Percentiles rank a stretch among this genome's conserved stretches.
Evolutionary conservation across 2,113 vertebrate genomes (phyloP).

Genomic region (Caretta caretta): DNA sequence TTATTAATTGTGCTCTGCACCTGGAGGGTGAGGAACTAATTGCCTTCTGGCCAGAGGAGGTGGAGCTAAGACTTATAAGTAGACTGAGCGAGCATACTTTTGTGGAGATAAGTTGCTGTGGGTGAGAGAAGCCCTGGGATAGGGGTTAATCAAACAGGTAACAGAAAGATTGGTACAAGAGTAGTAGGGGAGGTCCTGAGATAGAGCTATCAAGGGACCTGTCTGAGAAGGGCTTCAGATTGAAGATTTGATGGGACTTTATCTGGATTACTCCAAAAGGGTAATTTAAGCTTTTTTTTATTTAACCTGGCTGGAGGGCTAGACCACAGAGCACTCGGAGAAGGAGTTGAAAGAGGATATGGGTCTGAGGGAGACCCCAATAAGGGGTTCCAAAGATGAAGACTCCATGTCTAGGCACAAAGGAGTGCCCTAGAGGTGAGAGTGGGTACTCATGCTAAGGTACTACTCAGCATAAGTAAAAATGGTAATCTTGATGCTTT

Average conservation of each 20-base stretch:
- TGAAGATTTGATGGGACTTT: background rate
- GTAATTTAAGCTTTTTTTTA: background rate
- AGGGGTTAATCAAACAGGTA: background rate
- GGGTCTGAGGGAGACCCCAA: background rate
- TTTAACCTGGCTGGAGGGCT: background rate
- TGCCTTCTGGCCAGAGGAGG: background rate
- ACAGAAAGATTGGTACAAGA: background rate
- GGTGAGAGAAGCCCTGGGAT: too few relatives aligned
- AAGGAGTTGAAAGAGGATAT: background rate
- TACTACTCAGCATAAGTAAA: accelerated
- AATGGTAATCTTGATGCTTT: background rate
- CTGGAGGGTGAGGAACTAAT: background rate
- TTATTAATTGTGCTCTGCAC: background rate
- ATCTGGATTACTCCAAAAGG: background rate
- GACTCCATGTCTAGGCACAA: background rate
- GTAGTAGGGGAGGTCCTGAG: background rate
- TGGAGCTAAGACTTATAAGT: background rate
- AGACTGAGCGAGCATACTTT: background rate
- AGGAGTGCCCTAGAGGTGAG: background rate
- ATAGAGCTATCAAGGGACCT: background rate
- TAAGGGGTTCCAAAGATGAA: background rate
- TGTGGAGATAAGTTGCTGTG: background rate
- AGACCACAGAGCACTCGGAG: background rate
- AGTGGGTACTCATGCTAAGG: background rate
- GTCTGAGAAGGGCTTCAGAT: background rate